These are phyloP conservation scores for Hesperia comma DNA, from an alignment of 2,888 invertebrate genomes.

Conservation along the genomic window DNA sequence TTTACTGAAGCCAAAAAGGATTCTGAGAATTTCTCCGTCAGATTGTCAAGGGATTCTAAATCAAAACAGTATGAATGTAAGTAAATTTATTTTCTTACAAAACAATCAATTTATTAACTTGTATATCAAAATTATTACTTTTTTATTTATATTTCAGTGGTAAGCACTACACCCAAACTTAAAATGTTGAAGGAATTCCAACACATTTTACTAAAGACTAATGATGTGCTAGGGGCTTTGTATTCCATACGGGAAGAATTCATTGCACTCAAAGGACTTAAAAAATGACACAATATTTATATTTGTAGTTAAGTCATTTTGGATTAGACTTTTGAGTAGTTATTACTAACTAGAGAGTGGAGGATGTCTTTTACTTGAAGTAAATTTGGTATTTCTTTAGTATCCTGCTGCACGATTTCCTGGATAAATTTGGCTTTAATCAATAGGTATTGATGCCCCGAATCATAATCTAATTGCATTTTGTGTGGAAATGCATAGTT, in stretches of 20 bases:
- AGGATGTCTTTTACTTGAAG: no score
- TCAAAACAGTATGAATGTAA: constrained; percentile 66
- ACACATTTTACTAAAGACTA: constrained; percentile 61
- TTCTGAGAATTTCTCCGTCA: constrained; percentile 66
- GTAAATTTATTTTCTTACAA: constrained; percentile 42
- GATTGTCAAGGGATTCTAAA: constrained; percentile 57
- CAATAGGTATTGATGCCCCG: no score
- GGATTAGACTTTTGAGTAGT: no score
- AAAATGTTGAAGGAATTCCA: constrained; percentile 59
- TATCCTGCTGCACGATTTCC: no score
- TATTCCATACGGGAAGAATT: constrained; percentile 67
- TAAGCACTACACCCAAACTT: constrained; percentile 63
- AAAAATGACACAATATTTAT: constrained; percentile 10
- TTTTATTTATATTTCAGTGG: constrained; percentile 58
- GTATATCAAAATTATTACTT: not conserved
- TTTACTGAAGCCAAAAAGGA: constrained; percentile 74
- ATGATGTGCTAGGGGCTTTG: constrained; percentile 69
- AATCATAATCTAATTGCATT: no score
- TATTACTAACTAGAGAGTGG: no score
- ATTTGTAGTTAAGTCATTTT: no score
- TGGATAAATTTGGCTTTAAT: no score
- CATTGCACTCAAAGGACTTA: constrained; percentile 42
- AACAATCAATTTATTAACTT: not conserved
- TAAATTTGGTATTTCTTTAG: no score
- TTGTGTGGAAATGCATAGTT: no score